phyloP scores from a whole-genome alignment of 2,888 invertebrate genomes.

The Xanthorhoe spadicearia region DNA sequence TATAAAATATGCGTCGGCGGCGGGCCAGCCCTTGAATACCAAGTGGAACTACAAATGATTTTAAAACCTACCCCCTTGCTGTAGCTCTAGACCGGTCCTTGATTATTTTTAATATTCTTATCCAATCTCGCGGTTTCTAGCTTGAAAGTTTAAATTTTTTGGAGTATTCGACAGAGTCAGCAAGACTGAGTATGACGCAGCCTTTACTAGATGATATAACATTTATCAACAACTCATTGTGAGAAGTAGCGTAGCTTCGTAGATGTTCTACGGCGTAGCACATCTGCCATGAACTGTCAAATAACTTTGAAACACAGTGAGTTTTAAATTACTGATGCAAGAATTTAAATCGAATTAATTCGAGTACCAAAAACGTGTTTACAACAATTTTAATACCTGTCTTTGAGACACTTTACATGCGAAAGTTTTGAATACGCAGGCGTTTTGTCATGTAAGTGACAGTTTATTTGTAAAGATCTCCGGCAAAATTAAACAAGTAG shows the following conservation, averaged over 20 bases:
- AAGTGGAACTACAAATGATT: slow-evolving; percentile 75
- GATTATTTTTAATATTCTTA: slow-evolving; percentile 33
- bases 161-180: neutral
- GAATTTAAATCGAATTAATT: slow-evolving; percentile 2
- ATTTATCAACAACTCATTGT: too few relatives aligned
- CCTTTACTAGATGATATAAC: too few relatives aligned
- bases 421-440: slow-evolving; percentile 17
- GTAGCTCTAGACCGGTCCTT: slow-evolving; percentile 10
- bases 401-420: slow-evolving; percentile 10
- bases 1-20: slow-evolving; percentile 75
- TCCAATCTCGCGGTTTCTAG: slow-evolving; percentile 17
- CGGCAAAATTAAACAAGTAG: slow-evolving; percentile 52
- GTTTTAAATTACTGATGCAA: neutral
- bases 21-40: slow-evolving; percentile 65
- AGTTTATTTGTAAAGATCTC: slow-evolving; percentile 32
- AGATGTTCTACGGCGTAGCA: slow-evolving; percentile 22
- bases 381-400: slow-evolving; percentile 31
- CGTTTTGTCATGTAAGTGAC: slow-evolving; percentile 27
- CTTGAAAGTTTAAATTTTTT: neutral
- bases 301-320: slow-evolving; percentile 3
- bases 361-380: slow-evolving; percentile 12
- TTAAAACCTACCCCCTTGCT: slow-evolving; percentile 55
- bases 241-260: slow-evolving; percentile 1
- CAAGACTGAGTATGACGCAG: too few relatives aligned
- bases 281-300: neutral